A percentile compares a stretch with the other conserved stretches of the same genome.
These are phyloP conservation scores for Halichondria panicea DNA, from an alignment of 37 sponge, comb jelly and placozoan species.

Conservation along the genomic window DNA sequence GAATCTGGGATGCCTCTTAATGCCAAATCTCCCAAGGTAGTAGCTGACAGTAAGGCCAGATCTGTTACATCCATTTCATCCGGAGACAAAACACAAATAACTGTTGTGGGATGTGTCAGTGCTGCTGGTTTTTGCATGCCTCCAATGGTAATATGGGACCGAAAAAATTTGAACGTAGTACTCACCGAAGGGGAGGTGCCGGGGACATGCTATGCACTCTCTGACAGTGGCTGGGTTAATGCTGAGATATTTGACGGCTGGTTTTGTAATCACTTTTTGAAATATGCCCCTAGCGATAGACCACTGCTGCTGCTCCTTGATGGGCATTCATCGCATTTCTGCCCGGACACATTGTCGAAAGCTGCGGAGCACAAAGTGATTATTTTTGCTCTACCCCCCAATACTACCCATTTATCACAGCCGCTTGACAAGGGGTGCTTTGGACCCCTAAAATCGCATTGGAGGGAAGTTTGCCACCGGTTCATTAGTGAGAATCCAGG, in stretches of 20 bases:
- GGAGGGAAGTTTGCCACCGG: slow-evolving; percentile 36
- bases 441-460: slow-evolving; percentile 40
- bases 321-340: slow-evolving; percentile 72
- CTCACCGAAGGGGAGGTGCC: slow-evolving; percentile 46
- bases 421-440: slow-evolving; percentile 66
- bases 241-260: slow-evolving; percentile 36
- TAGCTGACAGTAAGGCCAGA: neutral
- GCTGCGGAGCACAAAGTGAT: slow-evolving; percentile 56
- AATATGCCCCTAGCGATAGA: slow-evolving; percentile 11
- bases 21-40: slow-evolving; percentile 3
- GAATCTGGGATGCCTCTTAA: slow-evolving; percentile 40
- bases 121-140: slow-evolving; percentile 44
- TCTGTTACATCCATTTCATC: neutral
- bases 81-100: slow-evolving; percentile 53
- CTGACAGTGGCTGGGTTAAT: slow-evolving; percentile 52
- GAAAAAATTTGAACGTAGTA: slow-evolving; percentile 5
- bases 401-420: slow-evolving; percentile 70
- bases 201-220: slow-evolving; percentile 59
- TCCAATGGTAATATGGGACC: slow-evolving; percentile 49
- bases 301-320: slow-evolving; percentile 67
- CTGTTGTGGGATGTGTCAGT: slow-evolving; percentile 54
- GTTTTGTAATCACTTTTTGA: slow-evolving; percentile 48
- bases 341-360: slow-evolving; percentile 7
- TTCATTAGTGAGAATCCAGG: slow-evolving; percentile 22
- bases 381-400: slow-evolving; percentile 53